A percentile compares a stretch with the other conserved stretches of the same genome.
Conservation (phyloP, 2,888 invertebrate genomes). For the Diadromus collaris region DNA sequence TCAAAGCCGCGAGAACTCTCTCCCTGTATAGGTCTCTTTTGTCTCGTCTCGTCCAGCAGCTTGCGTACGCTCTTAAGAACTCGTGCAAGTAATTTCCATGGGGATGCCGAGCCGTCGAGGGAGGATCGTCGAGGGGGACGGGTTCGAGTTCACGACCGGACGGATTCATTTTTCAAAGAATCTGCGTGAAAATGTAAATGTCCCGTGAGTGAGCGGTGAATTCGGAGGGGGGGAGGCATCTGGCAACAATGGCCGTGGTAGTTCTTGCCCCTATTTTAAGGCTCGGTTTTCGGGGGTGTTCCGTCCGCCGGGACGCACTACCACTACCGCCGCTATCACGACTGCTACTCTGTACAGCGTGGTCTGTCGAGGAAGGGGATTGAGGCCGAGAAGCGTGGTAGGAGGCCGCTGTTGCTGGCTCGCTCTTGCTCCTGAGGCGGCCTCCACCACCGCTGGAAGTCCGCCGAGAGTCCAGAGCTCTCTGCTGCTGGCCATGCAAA, state of each 20-base stretch:
- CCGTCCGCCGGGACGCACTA: constrained; percentile 61
- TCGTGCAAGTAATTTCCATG: constrained; percentile 42
- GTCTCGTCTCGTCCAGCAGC: constrained; percentile 37
- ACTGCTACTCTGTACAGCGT: constrained; percentile 19
- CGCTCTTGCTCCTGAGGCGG: constrained; percentile 39
- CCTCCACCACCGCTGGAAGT: constrained; percentile 47
- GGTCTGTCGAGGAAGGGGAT: constrained; percentile 43
- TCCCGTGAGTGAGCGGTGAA: constrained; percentile 48
- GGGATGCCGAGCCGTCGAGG: constrained; percentile 32
- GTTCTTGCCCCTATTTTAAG: constrained; percentile 79
- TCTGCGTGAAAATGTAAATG: constrained; percentile 79
- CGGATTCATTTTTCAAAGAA: constrained; percentile 79
- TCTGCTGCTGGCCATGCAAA: constrained; percentile 68
- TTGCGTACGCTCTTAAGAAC: constrained; percentile 18
- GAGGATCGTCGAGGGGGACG: constrained; percentile 51
- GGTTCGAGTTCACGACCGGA: constrained; percentile 60
- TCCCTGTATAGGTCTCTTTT: neutral
- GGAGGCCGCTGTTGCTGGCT: constrained; percentile 42
- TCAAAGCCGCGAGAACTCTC: constrained; percentile 19
- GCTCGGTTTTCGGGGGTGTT: constrained; percentile 77
- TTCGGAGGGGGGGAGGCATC: constrained; percentile 73
- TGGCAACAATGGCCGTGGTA: constrained; percentile 80
- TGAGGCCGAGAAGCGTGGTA: constrained; percentile 45
- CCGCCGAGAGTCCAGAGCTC: constrained; percentile 55
- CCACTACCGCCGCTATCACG: constrained; percentile 53